Conservation (phyloP, 2,797 vertebrate species). For the Anguilla obscura region DNA sequence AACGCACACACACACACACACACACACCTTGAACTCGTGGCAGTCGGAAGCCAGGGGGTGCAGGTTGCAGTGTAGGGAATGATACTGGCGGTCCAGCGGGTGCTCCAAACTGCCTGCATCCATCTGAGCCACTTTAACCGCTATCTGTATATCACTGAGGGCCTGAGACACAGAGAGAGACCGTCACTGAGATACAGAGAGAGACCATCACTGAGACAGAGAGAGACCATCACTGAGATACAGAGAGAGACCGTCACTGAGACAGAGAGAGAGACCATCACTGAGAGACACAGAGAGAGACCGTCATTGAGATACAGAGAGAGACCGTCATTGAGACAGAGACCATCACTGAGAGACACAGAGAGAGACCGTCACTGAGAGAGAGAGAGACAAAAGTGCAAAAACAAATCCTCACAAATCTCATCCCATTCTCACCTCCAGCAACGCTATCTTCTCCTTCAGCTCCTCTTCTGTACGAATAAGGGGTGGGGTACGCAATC, state of each 20-base stretch:
- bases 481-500: conserved; percentile 76
- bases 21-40: conserved; percentile 74
- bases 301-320: background rate
- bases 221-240: background rate
- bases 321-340: background rate
- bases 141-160: conserved; percentile 83
- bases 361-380: background rate
- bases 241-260: background rate
- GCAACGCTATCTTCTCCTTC: conserved; percentile 78
- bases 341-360: background rate
- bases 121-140: conserved; percentile 80
- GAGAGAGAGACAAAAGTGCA: background rate
- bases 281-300: background rate
- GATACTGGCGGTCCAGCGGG: conserved; percentile 82
- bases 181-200: background rate
- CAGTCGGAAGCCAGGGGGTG: conserved; percentile 67
- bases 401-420: background rate
- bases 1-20: background rate
- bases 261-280: background rate
- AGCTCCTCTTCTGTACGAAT: conserved; percentile 78
- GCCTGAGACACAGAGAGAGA: conserved; percentile 60
- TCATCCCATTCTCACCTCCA: conserved; percentile 74
- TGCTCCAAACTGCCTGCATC: conserved; percentile 69
- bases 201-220: background rate
- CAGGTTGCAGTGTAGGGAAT: conserved; percentile 74